These are phyloP conservation scores for Huso huso DNA, from an alignment of 2,797 vertebrate genomes.

Conservation along the genomic window DNA sequence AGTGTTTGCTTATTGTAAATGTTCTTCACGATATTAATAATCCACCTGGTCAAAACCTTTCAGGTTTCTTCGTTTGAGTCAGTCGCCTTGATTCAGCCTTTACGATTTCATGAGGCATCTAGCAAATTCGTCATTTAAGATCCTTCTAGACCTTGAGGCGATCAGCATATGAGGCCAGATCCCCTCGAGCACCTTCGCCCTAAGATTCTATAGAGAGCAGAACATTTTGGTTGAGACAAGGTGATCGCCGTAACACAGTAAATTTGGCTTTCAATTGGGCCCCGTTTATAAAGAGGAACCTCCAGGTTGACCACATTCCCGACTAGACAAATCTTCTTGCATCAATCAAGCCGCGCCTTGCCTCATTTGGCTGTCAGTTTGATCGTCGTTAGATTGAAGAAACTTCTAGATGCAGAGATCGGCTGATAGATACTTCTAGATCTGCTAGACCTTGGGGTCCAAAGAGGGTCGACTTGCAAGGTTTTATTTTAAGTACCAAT, in stretches of 20 bases:
- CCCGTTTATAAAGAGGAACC: conserved; percentile 76
- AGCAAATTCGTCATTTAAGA: conserved; percentile 82
- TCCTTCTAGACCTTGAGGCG: conserved; percentile 83
- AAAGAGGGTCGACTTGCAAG: conserved; percentile 88
- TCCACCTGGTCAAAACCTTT: conserved; percentile 88
- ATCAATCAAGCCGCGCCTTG: conserved; percentile 88
- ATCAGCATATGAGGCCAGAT: conserved; percentile 84
- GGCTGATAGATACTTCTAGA: conserved; percentile 89
- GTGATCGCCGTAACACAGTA: conserved; percentile 70
- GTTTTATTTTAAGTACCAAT: conserved; percentile 90
- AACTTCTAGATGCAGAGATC: conserved; percentile 86
- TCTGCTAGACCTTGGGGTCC: conserved; percentile 82
- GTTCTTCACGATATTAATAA: conserved; percentile 70
- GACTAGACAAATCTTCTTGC: conserved; percentile 82
- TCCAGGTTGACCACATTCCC: conserved; percentile 76
- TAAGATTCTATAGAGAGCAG: conserved; percentile 73
- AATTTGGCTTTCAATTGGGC: conserved; percentile 81
- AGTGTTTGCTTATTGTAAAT: conserved; percentile 52
- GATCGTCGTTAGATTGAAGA: conserved; percentile 89
- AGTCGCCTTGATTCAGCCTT: conserved; percentile 75
- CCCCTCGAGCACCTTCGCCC: conserved; percentile 76
- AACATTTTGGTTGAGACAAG: conserved; percentile 65
- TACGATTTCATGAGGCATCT: conserved; percentile 85
- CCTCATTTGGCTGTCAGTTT: conserved; percentile 85
- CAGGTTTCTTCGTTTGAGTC: conserved; percentile 91